Evolutionary conservation across 1,140 invertebrate species (phyloP), one percentile per base, ranked within the genome.

Genomic region (Rhagoletis zephyria): DNA sequence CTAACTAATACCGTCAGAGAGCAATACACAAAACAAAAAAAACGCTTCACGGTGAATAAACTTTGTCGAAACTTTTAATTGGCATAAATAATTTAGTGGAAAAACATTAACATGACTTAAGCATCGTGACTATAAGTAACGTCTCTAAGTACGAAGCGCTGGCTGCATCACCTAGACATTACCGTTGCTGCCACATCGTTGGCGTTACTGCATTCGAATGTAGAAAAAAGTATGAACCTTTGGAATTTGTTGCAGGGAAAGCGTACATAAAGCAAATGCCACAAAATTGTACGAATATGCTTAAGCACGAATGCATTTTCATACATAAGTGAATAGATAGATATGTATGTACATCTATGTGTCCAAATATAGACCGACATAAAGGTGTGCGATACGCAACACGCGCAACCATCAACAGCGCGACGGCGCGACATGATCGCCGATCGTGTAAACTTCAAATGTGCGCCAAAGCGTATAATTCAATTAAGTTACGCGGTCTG

Each of bases 381-480:
- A 30, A 30, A 42, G 19, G 64, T 67, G 64, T 42, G 64, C 19
- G 64, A 9, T 40, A 67, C 64, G 30, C 64, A 67, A 56, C 51
- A 2, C 51, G 51, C 5, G 51, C 51, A 56, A 56, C 51, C 10
- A 56, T 56, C 10, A 56, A 56, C 51, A 10, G 19, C 64, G 10
- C 30, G 30, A 1, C 30, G 30, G 30, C 30, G 30, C 0, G 0
- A 30, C 30, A 30, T 67, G 64, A 67, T 67, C 64, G 64, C 3
- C 40, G 64, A 67, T 67, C 64, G 64, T 67, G 64, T 42, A 67
- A 67, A 67, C 64, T 67, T 67, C 64, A 67, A 67, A 67, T 67
- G 40, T 67, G 9, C 64, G 30, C 64, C 64, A 67, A 19, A 67
- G 64, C 64, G 64, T 67, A 67, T 67, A 67, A 67, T 67, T 67